Base-by-base conservation (phyloP, 64 coral and sea anemone species). In the Pocillopora damicornis region DNA sequence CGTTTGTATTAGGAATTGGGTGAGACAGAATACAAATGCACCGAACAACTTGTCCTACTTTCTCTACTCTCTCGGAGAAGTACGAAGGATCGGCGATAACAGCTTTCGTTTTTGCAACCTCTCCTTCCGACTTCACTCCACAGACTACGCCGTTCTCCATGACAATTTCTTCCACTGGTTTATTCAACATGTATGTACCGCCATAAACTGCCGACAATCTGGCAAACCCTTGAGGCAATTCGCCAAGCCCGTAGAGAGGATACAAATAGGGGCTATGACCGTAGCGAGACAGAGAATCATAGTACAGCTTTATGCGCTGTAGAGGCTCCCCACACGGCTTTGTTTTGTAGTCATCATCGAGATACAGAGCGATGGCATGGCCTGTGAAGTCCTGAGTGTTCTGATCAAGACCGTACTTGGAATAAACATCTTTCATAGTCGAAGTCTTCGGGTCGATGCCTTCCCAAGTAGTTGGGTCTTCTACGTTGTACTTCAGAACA, bases 71-170 rank as follows among this genome's bases (percentile, higher is more conserved):
- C 35, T 98, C 89, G 16, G 92, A 66, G 71, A 98, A 98, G 58
- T 98, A 98, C 5, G 92, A 93, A 14, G 95, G 95, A 61, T 98
- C 95, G 61, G 89, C 95, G 76, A 98, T 91, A 13, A 98, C 89
- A 88, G 60, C 75, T n/a, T 90, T 93, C 42, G 92, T 89, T 78
- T 60, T 88, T 34, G 91, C 95, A 14, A 88, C 76, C 59, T 94
- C 95, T 18, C 92, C 92, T 86, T 78, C 76, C 1, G 95, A 93
- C 17, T 86, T 88, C 9, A 98, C 85, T 26, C 88, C 78, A 18
- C 17, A 67, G 58, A 88, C 92, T 20, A 79, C 75, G 15, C 95
- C 92, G 56, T 91, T 51, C 86, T 98, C 95, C 14, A 90, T 37
- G 20, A 90, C 45, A 22, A 98, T 74, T 37, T 79, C 73, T 60